Conservation (phyloP, 2,888 invertebrate genomes). For the Nysson spinosus region DNA sequence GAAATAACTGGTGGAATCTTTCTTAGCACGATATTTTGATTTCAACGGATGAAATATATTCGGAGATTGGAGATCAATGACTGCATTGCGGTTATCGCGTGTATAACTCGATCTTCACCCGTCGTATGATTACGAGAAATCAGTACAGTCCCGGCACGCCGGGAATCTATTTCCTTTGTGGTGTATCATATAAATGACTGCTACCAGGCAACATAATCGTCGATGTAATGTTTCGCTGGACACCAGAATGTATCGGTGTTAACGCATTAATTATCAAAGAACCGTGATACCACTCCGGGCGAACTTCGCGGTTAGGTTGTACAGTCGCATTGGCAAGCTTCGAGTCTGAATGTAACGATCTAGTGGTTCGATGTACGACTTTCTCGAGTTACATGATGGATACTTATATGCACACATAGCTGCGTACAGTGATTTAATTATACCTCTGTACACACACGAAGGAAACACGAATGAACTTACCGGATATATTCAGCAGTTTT, state of each 20-base stretch:
- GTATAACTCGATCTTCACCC: background rate
- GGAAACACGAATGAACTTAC: background rate
- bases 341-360: conserved; percentile 29
- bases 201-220: background rate
- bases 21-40: no score
- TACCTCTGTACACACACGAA: background rate
- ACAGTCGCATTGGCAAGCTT: conserved; percentile 7
- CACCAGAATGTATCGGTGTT: background rate
- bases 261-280: conserved; percentile 23
- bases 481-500: conserved; percentile 8
- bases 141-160: background rate
- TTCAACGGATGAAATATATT: background rate
- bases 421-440: conserved; percentile 27
- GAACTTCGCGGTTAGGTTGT: conserved; percentile 6
- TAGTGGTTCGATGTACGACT: conserved; percentile 24
- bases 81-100: background rate
- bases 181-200: background rate
- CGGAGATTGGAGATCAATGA: background rate
- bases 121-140: background rate
- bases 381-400: conserved; percentile 37
- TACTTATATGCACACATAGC: conserved; percentile 4
- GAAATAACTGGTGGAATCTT: background rate
- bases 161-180: background rate
- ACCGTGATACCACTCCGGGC: background rate
- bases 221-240: conserved; percentile 2